phyloP scores from a whole-genome alignment of 2,797 vertebrate genomes.

The Centropyge bicolor region DNA sequence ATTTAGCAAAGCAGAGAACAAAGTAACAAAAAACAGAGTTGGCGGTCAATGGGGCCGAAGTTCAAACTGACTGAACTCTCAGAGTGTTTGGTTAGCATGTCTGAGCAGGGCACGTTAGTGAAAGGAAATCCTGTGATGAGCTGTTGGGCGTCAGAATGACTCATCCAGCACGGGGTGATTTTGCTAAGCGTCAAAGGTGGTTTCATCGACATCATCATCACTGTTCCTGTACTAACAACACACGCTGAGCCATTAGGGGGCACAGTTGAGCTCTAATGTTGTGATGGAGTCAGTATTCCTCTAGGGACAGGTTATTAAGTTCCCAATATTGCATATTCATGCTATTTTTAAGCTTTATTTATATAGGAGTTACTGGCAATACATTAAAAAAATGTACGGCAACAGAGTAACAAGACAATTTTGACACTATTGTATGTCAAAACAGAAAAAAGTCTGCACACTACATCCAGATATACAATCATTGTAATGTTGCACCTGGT shows the following conservation, averaged over 20 bases:
- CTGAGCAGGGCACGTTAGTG: conserved; percentile 7
- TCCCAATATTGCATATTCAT: background rate
- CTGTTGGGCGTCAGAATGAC: conserved; percentile 31
- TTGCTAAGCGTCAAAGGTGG: background rate
- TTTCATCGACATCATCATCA: background rate
- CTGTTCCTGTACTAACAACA: background rate
- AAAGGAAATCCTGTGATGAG: conserved; percentile 43
- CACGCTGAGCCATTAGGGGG: conserved; percentile 8
- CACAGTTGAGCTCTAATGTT: background rate
- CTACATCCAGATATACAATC: background rate
- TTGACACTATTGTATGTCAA: background rate
- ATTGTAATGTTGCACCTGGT: too few relatives aligned
- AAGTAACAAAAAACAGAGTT: conserved; percentile 2
- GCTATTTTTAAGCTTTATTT: background rate
- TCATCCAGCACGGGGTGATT: conserved; percentile 4
- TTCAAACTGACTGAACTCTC: conserved; percentile 40
- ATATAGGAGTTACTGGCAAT: background rate
- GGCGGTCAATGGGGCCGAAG: conserved; percentile 22
- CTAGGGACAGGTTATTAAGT: background rate
- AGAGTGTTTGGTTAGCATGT: conserved; percentile 14
- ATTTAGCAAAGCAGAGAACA: background rate
- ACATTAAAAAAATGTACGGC: background rate
- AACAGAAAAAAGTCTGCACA: background rate
- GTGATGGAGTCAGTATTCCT: background rate
- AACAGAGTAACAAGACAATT: background rate